Evolutionary conservation across 2,888 invertebrate genomes (phyloP).

Genomic region (Aradus depressus): DNA sequence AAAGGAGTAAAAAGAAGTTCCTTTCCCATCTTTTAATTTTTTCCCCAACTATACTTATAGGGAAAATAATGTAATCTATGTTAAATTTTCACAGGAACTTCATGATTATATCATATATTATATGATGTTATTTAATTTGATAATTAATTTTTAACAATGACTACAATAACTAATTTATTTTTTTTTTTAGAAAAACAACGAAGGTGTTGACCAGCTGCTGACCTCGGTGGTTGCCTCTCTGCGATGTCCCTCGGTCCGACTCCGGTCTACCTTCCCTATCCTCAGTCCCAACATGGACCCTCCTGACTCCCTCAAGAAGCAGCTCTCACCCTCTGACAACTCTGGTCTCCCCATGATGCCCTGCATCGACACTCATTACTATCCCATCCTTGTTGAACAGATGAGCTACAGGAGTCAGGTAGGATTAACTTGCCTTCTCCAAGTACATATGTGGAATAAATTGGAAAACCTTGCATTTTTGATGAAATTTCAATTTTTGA

Average conservation of each 20-base stretch:
- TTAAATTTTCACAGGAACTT: too few relatives aligned
- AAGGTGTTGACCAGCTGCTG: slow-evolving; percentile 25
- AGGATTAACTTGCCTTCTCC: too few relatives aligned
- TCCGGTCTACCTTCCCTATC: slow-evolving; percentile 64
- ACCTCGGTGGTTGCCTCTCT: slow-evolving; percentile 70
- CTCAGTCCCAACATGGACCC: slow-evolving; percentile 41
- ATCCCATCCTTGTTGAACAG: slow-evolving; percentile 65
- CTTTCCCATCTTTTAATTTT: too few relatives aligned
- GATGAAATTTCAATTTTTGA: too few relatives aligned
- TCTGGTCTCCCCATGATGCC: slow-evolving; percentile 55
- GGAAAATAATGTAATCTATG: too few relatives aligned
- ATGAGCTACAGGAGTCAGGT: slow-evolving; percentile 58
- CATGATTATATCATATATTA: too few relatives aligned
- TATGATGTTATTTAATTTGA: too few relatives aligned
- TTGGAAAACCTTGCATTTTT: too few relatives aligned
- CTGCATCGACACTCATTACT: slow-evolving; percentile 55
- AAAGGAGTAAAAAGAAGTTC: too few relatives aligned
- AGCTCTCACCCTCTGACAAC: slow-evolving; percentile 56
- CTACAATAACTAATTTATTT: not conserved
- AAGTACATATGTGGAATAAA: too few relatives aligned
- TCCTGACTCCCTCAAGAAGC: slow-evolving; percentile 41
- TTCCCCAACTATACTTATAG: too few relatives aligned
- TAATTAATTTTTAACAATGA: too few relatives aligned
- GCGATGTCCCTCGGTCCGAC: slow-evolving; percentile 62
- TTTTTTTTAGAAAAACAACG: slow-evolving; percentile 24